These are phyloP conservation scores for Halesus radiatus DNA, from an alignment of 1,140 invertebrate genomes.

Conservation along the genomic window DNA sequence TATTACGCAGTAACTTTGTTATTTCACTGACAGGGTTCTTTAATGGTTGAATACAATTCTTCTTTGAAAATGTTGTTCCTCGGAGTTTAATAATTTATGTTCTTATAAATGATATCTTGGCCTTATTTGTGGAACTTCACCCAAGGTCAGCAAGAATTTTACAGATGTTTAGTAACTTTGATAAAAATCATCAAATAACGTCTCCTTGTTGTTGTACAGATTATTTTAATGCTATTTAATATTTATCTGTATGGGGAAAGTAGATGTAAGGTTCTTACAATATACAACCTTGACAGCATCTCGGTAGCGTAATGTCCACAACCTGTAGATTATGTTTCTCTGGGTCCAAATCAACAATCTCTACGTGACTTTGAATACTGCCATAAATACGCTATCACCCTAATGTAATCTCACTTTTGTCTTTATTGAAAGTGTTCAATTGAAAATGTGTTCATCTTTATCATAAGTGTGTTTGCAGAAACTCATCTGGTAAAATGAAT, in stretches of 20 bases:
- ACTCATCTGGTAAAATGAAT: constrained; percentile 9
- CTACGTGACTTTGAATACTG: constrained; percentile 43
- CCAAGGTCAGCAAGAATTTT: constrained; percentile 12
- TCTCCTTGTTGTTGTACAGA: constrained; percentile 53
- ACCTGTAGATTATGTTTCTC: constrained; percentile 37
- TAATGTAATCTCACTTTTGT: constrained; percentile 47
- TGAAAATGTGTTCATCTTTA: constrained; percentile 47
- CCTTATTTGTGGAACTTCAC: constrained; percentile 12
- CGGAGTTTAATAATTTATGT: constrained; percentile 30
- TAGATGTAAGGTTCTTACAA: constrained; percentile 12
- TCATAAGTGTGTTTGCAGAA: constrained; percentile 45
- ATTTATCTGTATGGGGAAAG: constrained; percentile 16
- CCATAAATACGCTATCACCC: constrained; percentile 40
- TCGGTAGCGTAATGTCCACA: constrained; percentile 19
- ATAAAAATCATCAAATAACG: constrained; percentile 8
- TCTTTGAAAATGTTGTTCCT: constrained; percentile 41
- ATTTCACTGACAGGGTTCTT: constrained; percentile 54
- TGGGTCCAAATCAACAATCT: constrained; percentile 41
- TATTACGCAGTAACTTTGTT: constrained; percentile 50
- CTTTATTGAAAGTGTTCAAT: constrained; percentile 41
- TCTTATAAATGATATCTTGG: background rate
- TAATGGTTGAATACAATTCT: constrained; percentile 46
- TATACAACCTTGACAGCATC: background rate
- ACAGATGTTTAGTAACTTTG: constrained; percentile 21
- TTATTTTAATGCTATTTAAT: constrained; percentile 45